These are phyloP conservation scores for Eubucco bourcierii DNA, from an alignment of 2,113 vertebrate genomes.

Conservation along the genomic window DNA sequence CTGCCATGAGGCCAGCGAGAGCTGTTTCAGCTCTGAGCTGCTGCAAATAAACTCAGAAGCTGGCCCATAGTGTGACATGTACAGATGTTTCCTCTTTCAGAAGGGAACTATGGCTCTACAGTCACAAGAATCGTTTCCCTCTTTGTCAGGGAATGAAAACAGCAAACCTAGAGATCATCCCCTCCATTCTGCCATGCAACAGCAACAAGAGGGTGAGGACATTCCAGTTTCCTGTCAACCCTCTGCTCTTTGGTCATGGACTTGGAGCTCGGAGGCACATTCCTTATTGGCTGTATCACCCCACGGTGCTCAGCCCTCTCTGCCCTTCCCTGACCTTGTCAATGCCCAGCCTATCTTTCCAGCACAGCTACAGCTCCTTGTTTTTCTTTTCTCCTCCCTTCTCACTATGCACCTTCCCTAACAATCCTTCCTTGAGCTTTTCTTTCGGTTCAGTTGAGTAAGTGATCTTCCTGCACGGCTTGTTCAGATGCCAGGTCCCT, in stretches of 20 bases:
- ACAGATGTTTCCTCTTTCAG: slow-evolving; percentile 22
- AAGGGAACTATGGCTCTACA: neutral
- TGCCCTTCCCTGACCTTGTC: neutral
- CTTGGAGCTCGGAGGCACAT: neutral
- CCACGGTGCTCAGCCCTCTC: neutral
- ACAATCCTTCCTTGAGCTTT: neutral
- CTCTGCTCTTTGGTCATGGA: neutral
- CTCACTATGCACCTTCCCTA: neutral
- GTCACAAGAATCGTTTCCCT: neutral
- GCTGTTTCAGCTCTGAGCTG: neutral
- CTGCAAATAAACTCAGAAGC: neutral
- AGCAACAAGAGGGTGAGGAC: neutral
- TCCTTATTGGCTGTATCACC: neutral
- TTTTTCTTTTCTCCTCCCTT: neutral
- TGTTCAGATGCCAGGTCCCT: neutral
- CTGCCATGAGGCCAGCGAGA: rapidly evolving
- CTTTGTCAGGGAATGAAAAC: neutral
- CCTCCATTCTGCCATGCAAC: neutral
- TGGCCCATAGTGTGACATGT: neutral
- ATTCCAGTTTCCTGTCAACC: neutral
- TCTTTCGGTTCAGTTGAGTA: neutral
- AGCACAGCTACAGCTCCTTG: neutral
- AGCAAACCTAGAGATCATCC: neutral
- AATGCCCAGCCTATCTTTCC: neutral
- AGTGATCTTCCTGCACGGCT: neutral